These are phyloP conservation scores for Macrosiphum euphorbiae DNA, from an alignment of 2,888 invertebrate genomes.

Conservation along the genomic window DNA sequence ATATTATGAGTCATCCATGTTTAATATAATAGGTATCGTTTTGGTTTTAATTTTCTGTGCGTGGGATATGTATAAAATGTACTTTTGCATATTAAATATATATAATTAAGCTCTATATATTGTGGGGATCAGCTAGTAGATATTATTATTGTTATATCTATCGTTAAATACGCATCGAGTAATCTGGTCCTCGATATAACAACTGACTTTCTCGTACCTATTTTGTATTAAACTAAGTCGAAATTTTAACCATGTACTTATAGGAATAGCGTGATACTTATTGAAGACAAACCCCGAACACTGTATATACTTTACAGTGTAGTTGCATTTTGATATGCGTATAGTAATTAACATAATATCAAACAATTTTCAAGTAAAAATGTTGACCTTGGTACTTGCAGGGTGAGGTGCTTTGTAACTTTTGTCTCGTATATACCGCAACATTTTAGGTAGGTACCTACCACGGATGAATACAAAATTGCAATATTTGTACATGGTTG, in stretches of 20 bases:
- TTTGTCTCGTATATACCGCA: not conserved
- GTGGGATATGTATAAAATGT: not conserved
- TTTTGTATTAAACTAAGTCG: not conserved
- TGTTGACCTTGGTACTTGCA: not conserved
- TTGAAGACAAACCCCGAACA: not conserved
- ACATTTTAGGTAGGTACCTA: not conserved
- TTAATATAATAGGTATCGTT: not conserved
- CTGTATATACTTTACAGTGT: not conserved
- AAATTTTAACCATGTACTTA: not conserved
- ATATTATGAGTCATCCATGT: not conserved
- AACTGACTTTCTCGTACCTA: not conserved
- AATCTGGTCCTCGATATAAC: not conserved
- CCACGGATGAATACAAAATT: not conserved
- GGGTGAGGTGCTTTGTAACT: not conserved
- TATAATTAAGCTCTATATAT: not conserved
- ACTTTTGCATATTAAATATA: not conserved
- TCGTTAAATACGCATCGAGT: not conserved
- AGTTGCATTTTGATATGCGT: not conserved
- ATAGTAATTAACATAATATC: not conserved
- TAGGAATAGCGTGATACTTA: not conserved
- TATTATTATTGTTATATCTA: not conserved
- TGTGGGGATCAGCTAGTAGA: not conserved
- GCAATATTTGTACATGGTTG: not conserved
- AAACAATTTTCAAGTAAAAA: not conserved
- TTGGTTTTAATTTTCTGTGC: not conserved